phyloP scores from a whole-genome alignment of 2,888 invertebrate species.

The Caenorhabditis japonica region DNA sequence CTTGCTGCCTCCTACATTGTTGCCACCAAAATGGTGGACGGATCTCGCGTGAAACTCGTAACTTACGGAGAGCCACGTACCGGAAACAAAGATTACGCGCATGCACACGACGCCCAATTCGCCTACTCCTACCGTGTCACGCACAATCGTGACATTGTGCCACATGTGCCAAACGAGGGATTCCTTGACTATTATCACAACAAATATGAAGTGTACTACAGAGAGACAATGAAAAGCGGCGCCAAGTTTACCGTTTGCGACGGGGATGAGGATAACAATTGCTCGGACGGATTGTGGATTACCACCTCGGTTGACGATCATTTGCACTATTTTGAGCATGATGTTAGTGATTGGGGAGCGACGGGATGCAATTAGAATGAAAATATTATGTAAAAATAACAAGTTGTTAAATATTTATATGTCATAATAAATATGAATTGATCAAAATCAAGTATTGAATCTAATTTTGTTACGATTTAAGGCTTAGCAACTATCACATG shows the following conservation, averaged over 20 bases:
- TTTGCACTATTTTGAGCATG: conserved; percentile 66
- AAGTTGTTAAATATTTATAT: background rate
- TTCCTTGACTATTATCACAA: conserved; percentile 66
- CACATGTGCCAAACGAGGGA: conserved; percentile 64
- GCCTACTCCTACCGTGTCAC: conserved; percentile 62
- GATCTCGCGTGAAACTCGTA: conserved; percentile 56
- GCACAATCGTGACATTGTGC: conserved; percentile 65
- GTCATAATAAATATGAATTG: conserved; percentile 37
- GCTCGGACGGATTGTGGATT: conserved; percentile 64
- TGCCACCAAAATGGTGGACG: conserved; percentile 42
- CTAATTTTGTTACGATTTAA: too few relatives aligned
- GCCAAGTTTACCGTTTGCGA: conserved; percentile 44
- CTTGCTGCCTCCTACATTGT: conserved; percentile 64
- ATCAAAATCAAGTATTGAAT: too few relatives aligned
- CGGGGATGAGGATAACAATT: conserved; percentile 58
- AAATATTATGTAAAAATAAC: background rate
- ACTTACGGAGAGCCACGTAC: conserved; percentile 69
- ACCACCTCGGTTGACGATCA: conserved; percentile 68
- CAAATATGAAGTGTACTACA: conserved; percentile 61
- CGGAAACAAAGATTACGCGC: conserved; percentile 64
- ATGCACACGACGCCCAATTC: conserved; percentile 61
- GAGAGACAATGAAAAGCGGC: conserved; percentile 53
- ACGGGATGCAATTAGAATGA: conserved; percentile 58
- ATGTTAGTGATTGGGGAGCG: conserved; percentile 64
- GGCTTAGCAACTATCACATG: too few relatives aligned